Base-by-base conservation (phyloP, 2,888 invertebrate genomes). In the Lydus trimaculatus region DNA sequence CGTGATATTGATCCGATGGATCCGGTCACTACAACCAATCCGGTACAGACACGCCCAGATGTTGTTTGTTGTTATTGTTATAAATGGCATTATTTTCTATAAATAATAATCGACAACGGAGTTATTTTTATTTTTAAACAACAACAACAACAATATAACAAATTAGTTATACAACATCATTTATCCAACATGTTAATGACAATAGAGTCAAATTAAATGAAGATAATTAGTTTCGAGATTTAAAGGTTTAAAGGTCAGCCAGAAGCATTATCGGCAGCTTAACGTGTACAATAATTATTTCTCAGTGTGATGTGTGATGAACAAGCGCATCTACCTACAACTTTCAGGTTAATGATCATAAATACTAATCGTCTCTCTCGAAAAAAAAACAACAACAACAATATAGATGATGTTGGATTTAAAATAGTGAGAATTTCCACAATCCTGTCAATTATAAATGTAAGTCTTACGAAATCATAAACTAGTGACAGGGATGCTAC, bases 1-100 rank as follows among this genome's bases (percentile, higher is more conserved):
- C 68, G 78, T 83, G 84, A 84, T 84, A 84, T 84, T 82, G 84
- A 84, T 84, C 83, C 83, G 81, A 82, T 76, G 82, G 80, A 83
- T 84, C 83, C 84, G 83, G 83, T 82, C 81, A 79, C 75, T 76
- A 73, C 81, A 76, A 81, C 82, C 82, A 82, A 83, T 82, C 82
- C 79, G 77, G 75, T 78, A 74, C 75, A 76, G 82, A 79, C 82
- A 83, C 83, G 82, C 82, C 83, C 82, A 80, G 78, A 70, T 76
- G 71, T 67, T 75, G 75, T 76, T 75, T 23, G 28, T 31, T 20
- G 4, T 62, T 62, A 71, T 75, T 72, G 28, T 28, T 28, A 75
- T 74, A 74, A 70, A 73, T 71, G 62, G 72, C 70, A 70, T 72
- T 75, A 33, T 69, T 66, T 66, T 69, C n/a, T 74, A 75, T 78